Evolutionary conservation across 2,888 invertebrate species (phyloP).

Genomic region (Myopa testacea): DNA sequence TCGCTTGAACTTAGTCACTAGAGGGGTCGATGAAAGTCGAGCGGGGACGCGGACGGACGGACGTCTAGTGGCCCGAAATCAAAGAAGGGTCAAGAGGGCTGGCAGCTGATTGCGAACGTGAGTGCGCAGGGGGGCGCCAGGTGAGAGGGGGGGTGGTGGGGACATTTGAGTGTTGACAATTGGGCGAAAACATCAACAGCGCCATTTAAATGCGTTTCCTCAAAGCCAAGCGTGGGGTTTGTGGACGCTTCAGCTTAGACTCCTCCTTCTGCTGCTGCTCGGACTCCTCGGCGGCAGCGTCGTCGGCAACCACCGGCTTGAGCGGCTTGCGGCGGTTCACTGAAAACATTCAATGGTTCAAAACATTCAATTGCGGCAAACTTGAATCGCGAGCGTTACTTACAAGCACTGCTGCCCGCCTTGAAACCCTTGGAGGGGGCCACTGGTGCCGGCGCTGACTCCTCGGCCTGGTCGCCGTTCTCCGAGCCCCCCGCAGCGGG

Average conservation of each 20-base stretch:
- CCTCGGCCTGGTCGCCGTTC: slow-evolving; percentile 56
- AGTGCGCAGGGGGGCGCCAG: not conserved
- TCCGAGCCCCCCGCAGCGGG: slow-evolving; percentile 52
- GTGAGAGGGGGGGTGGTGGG: not conserved
- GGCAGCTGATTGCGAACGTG: not conserved
- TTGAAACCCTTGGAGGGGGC: slow-evolving; percentile 58
- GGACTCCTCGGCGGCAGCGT: slow-evolving; percentile 59
- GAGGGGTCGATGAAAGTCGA: not conserved
- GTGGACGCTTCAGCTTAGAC: slow-evolving; percentile 61
- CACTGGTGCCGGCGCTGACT: slow-evolving; percentile 55
- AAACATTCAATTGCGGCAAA: not conserved
- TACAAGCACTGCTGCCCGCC: slow-evolving; percentile 60
- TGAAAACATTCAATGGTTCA: slow-evolving; percentile 37
- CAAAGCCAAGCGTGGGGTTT: slow-evolving; percentile 60
- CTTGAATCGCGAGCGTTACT: slow-evolving; percentile 46
- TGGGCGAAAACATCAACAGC: not conserved
- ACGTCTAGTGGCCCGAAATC: not conserved
- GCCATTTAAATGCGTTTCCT: slow-evolving; percentile 62
- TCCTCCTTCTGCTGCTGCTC: slow-evolving; percentile 62
- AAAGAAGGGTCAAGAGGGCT: not conserved
- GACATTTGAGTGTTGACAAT: not conserved
- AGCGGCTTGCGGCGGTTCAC: slow-evolving; percentile 62
- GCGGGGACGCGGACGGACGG: not conserved
- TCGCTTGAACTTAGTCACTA: slow-evolving; percentile 29
- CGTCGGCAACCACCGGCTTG: slow-evolving; percentile 58